Percentiles rank a stretch among this genome's conserved stretches.
Evolutionary conservation across 92 coral and sea anemone species (phyloP).

Genomic region (Porites rus): DNA sequence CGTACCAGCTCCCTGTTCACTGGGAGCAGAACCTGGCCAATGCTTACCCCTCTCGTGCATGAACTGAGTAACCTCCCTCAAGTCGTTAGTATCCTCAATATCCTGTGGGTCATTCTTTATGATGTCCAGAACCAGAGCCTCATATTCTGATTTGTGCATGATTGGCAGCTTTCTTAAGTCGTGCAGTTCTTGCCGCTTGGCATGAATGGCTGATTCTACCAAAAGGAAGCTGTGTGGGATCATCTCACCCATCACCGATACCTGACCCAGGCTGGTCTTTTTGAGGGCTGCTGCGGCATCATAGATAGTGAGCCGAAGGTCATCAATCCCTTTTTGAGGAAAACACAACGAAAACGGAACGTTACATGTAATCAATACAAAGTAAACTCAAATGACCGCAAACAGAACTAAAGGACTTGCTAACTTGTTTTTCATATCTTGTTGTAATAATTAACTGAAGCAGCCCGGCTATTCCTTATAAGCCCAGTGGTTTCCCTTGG

Average conservation of each 20-base stretch:
- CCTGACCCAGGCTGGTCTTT: constrained; percentile 68
- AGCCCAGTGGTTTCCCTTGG: too few relatives aligned
- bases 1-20: neutral
- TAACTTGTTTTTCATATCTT: too few relatives aligned
- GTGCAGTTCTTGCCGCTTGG: constrained; percentile 69
- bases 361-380: neutral
- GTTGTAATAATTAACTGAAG: too few relatives aligned
- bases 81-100: constrained; percentile 84
- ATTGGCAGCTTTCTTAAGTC: constrained; percentile 69
- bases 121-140: constrained; percentile 87
- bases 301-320: constrained; percentile 79
- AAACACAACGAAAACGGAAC: neutral
- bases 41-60: constrained; percentile 92
- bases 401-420: neutral
- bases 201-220: constrained; percentile 74
- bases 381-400: neutral
- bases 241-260: constrained; percentile 91
- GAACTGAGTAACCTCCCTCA: constrained; percentile 87
- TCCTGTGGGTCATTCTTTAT: constrained; percentile 71
- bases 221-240: constrained; percentile 88
- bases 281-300: constrained; percentile 76
- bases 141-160: constrained; percentile 87
- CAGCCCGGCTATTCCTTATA: too few relatives aligned
- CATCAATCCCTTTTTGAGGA: constrained; percentile 73
- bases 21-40: neutral